A percentile compares a stretch with the other conserved stretches of the same genome.
phyloP scores from a whole-genome alignment of 2,888 invertebrate species.

The Empis stercorea region DNA sequence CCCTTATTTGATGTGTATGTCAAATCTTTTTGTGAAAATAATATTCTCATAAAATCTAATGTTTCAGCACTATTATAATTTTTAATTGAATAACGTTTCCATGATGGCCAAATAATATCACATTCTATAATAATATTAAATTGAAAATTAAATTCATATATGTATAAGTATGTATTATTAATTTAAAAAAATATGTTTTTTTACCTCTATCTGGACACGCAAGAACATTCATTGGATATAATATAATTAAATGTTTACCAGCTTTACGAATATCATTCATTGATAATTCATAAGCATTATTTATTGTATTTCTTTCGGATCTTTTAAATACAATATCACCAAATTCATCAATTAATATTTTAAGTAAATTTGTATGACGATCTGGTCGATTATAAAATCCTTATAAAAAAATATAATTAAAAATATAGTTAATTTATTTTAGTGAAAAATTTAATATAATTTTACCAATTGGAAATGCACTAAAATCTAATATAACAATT shows the following conservation, averaged over 20 bases:
- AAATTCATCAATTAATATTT: slow-evolving; percentile 40
- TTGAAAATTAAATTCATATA: no score
- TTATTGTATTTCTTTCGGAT: slow-evolving; percentile 20
- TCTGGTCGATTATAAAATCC: slow-evolving; percentile 32
- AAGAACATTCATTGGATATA: slow-evolving; percentile 37
- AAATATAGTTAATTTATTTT: no score
- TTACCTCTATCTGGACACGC: slow-evolving; percentile 33
- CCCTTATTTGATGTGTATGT: slow-evolving; percentile 13
- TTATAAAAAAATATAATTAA: slow-evolving; percentile 7
- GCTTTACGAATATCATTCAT: slow-evolving; percentile 44
- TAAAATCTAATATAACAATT: slow-evolving; percentile 67
- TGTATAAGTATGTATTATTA: no score
- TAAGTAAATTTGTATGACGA: slow-evolving; percentile 40
- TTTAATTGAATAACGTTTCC: slow-evolving; percentile 28
- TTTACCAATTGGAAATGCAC: slow-evolving; percentile 54
- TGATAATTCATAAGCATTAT: slow-evolving; percentile 39
- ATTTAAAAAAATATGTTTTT: no score
- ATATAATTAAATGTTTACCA: slow-evolving; percentile 44
- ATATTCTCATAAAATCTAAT: slow-evolving; percentile 27
- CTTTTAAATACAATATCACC: slow-evolving; percentile 38
- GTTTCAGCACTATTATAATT: slow-evolving; percentile 27
- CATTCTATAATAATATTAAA: slow-evolving; percentile 19
- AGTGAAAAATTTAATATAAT: no score
- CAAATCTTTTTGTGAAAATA: slow-evolving; percentile 27
- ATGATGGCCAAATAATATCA: slow-evolving; percentile 26